Evolutionary conservation across 2,113 vertebrate species (phyloP), one percentile per base, ranked within the genome.

Genomic region (Oryzias melastigma): DNA sequence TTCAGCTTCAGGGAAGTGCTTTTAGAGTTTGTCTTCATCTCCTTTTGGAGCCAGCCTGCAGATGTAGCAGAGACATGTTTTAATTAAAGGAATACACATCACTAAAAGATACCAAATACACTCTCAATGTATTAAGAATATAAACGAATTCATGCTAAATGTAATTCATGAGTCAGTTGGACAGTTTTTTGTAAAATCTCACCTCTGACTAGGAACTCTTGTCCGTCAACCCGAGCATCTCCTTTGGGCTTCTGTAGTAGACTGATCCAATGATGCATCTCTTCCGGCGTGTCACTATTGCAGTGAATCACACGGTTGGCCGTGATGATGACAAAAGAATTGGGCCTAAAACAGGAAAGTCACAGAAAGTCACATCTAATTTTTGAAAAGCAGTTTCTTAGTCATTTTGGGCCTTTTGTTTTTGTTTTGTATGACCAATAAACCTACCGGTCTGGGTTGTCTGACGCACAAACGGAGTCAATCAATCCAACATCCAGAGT

Each of bases 221-320:
- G 94, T 1, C 95, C 95, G 41, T 95, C 94, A 0, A 94, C 90
- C 85, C 93, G 93, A 62, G 94, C 91, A 63, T 97, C 94, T 68
- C 94, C 93, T 82, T 95, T 95, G 2, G 94, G 94, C 69, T 95
- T 96, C 90, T 97, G 95, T 79, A 97, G 89, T 68, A 97, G 89
- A 18, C 94, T 95, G 83, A 97, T 97, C 95, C 95, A 97, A 83
- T 97, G 95, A 58, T 97, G 95, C 95, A 97, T 97, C 81, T 96
- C 94, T 87, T 97, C 95, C 0, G 95, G 93, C 1, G 93, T 94
- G 85, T 96, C 95, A 0, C 94, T 94, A 84, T 96, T 97, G 85
- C 95, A 97, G 88, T 97, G 95, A 85, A 97, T 95, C 82, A 96
- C 94, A 1, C 95, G 91, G 72, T 96, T 97, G 52, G 95, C 95